Conservation (phyloP, 2,888 invertebrate species). For the Stramonita haemastoma region DNA sequence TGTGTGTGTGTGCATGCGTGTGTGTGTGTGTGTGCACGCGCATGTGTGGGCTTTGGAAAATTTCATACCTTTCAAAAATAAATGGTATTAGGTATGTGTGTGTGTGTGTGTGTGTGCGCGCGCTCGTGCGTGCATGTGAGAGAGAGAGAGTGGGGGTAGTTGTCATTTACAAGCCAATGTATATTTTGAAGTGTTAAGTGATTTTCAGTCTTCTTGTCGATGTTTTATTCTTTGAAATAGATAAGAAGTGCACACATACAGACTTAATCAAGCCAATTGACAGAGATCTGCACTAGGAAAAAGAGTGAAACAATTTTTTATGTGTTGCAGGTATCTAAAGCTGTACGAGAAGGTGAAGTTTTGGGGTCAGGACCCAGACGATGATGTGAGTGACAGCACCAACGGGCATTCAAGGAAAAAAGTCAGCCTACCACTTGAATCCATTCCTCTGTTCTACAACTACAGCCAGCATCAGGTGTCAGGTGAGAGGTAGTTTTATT, state of each 20-base stretch:
- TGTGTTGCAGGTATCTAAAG: constrained; percentile 81
- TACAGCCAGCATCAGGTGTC: constrained; percentile 87
- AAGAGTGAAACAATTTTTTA: background rate
- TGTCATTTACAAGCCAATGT: too few relatives aligned
- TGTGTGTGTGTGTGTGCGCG: too few relatives aligned
- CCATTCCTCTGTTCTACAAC: constrained; percentile 85
- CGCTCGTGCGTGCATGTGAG: too few relatives aligned
- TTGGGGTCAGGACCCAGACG: constrained; percentile 92
- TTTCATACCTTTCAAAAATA: too few relatives aligned
- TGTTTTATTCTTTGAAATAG: too few relatives aligned
- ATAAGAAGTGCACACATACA: too few relatives aligned
- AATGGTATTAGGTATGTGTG: too few relatives aligned
- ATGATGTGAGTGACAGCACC: constrained; percentile 70
- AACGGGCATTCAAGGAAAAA: constrained; percentile 62
- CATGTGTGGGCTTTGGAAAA: background rate
- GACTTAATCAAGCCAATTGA: too few relatives aligned
- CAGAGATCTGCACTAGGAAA: background rate
- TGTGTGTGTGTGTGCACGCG: background rate
- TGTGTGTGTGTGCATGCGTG: background rate
- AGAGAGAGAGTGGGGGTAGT: too few relatives aligned
- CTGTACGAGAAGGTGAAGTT: constrained; percentile 94
- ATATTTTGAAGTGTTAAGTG: too few relatives aligned
- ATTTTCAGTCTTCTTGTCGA: too few relatives aligned
- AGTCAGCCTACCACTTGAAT: constrained; percentile 79
- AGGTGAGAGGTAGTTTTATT: constrained; percentile 79